These are phyloP conservation scores for Bradypus variegatus DNA, from an alignment of 2,797 vertebrate genomes.

Conservation along the genomic window DNA sequence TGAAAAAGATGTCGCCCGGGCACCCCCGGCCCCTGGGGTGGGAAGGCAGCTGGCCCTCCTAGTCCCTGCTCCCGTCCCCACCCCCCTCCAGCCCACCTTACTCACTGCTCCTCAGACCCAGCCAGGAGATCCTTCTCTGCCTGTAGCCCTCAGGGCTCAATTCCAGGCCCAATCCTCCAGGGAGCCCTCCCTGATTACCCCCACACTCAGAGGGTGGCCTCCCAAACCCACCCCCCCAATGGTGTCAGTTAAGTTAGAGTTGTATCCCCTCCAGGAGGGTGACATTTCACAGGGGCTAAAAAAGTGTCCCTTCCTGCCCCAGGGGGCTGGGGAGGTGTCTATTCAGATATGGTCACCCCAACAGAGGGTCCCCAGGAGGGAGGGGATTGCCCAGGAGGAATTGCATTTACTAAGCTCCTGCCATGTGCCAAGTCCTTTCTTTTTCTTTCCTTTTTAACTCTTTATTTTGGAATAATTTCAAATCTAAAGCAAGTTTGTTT, in stretches of 20 bases:
- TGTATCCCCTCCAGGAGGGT: too few species aligned
- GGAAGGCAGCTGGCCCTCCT: too few species aligned
- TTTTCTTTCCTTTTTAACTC: not conserved
- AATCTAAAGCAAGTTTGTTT: not conserved
- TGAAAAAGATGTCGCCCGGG: not conserved
- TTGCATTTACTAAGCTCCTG: too few species aligned
- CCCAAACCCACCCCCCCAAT: not conserved
- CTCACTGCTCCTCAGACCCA: not conserved
- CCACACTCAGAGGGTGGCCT: not conserved
- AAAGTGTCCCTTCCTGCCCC: not conserved
- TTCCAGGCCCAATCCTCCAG: not conserved
- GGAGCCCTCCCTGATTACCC: not conserved
- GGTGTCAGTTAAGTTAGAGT: not conserved
- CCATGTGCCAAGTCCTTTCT: not conserved
- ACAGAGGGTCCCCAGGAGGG: not conserved
- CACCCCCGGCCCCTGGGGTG: too few species aligned
- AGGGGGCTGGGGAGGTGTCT: not conserved
- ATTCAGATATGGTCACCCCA: not conserved
- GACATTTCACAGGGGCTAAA: too few species aligned
- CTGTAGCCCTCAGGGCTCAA: not conserved
- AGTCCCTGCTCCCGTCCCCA: not conserved
- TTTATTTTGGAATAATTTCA: not conserved
- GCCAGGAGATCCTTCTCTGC: too few species aligned
- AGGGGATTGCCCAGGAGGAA: not conserved
- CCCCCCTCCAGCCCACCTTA: not conserved